These are phyloP conservation scores for Coregonus clupeaformis DNA, from an alignment of 2,113 vertebrate species.

Conservation along the genomic window DNA sequence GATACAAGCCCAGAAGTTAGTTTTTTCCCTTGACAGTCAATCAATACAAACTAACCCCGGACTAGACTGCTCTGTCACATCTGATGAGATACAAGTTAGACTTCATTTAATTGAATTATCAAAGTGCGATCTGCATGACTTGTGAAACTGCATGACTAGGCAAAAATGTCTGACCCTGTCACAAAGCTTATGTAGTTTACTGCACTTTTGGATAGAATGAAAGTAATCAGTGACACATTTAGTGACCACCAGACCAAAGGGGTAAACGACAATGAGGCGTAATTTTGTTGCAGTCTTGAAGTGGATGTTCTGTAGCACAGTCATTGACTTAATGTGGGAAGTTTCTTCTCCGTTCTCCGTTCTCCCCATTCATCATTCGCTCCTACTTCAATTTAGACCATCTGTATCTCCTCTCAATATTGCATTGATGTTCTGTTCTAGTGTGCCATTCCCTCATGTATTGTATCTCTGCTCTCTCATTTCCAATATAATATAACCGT, in stretches of 20 bases:
- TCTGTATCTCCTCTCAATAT: slow-evolving; percentile 58
- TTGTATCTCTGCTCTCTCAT: slow-evolving; percentile 54
- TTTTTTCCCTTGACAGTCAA: not conserved
- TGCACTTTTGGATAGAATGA: not conserved
- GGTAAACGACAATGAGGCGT: too few species aligned
- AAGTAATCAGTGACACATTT: not conserved
- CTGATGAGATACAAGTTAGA: not conserved
- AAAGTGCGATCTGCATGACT: not conserved
- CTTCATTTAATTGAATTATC: not conserved
- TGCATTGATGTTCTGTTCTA: slow-evolving; percentile 42
- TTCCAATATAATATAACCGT: slow-evolving; percentile 39
- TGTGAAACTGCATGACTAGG: not conserved
- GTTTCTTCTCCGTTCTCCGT: slow-evolving; percentile 30
- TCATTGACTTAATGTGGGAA: not conserved
- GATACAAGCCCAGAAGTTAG: too few species aligned
- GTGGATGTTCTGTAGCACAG: not conserved
- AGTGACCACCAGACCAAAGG: too few species aligned
- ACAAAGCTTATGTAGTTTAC: not conserved
- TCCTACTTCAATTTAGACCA: slow-evolving; percentile 37
- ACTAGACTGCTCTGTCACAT: not conserved
- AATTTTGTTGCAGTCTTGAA: slow-evolving; percentile 21
- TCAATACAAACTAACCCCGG: not conserved
- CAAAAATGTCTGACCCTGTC: not conserved
- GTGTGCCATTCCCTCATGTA: slow-evolving; percentile 41
- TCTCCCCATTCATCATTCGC: slow-evolving; percentile 7